Evolutionary conservation across 2,888 invertebrate species (phyloP).

Genomic region (Drosophila pseudotakahashii): DNA sequence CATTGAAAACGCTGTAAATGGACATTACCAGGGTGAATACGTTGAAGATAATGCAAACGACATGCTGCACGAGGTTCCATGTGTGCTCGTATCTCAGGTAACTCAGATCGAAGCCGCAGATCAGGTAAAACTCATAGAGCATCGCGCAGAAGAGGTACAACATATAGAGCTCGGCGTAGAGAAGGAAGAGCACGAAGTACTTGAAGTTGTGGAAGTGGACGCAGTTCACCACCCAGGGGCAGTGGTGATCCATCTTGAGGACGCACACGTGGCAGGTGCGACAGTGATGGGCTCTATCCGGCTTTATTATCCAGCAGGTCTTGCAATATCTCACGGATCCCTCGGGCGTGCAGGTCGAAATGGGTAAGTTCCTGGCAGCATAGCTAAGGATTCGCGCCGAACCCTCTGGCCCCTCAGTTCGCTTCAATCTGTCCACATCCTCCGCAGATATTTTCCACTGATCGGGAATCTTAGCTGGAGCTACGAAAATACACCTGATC

Average conservation of each 20-base stretch:
- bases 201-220: constrained; percentile 99
- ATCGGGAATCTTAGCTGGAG: neutral
- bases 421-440: constrained; percentile 91
- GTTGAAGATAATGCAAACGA: constrained; percentile 92
- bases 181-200: constrained; percentile 98
- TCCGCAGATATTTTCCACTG: constrained; percentile 92
- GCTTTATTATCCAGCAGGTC: constrained; percentile 96
- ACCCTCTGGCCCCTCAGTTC: constrained; percentile 90
- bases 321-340: constrained; percentile 94
- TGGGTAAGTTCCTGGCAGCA: constrained; percentile 92
- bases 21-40: constrained; percentile 98
- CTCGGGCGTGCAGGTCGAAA: constrained; percentile 87
- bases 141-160: constrained; percentile 93
- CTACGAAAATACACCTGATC: constrained; percentile 1
- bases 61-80: constrained; percentile 71
- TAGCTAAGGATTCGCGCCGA: constrained; percentile 91
- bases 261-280: constrained; percentile 96
- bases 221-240: constrained; percentile 97
- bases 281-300: constrained; percentile 98
- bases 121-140: constrained; percentile 93
- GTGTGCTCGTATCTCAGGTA: constrained; percentile 86
- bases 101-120: constrained; percentile 85
- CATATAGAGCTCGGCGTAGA: constrained; percentile 96
- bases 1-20: constrained; percentile 88
- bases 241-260: constrained; percentile 99